These are phyloP conservation scores for Jaculus jaculus DNA, from an alignment of 2,113 vertebrate species.

Conservation along the genomic window DNA sequence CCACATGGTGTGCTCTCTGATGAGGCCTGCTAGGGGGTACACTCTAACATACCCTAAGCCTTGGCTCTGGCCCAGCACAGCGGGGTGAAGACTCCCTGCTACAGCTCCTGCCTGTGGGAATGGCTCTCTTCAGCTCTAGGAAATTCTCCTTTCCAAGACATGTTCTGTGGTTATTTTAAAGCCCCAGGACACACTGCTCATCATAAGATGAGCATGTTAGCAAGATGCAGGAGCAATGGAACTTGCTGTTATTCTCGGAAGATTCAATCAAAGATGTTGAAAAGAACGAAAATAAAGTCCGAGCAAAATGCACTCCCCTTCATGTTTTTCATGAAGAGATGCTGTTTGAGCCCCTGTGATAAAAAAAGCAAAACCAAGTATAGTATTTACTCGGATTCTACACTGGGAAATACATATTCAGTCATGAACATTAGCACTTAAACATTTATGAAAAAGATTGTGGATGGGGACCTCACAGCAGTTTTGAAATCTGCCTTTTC, in stretches of 20 bases:
- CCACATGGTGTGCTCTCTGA: neutral
- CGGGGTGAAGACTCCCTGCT: neutral
- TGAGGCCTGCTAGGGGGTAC: neutral
- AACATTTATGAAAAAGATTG: neutral
- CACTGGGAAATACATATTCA: neutral
- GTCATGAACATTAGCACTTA: constrained; percentile 36
- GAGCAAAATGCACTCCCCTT: neutral
- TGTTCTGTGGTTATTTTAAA: neutral
- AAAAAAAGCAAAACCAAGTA: neutral
- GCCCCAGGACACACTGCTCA: neutral
- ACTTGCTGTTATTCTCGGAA: constrained; percentile 16
- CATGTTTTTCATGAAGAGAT: neutral
- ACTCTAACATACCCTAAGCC: neutral
- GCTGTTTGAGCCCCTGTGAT: neutral
- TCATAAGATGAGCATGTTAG: constrained; percentile 12
- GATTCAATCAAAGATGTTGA: neutral
- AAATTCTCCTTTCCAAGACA: neutral
- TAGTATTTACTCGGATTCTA: neutral
- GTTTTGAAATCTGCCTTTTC: constrained; percentile 21
- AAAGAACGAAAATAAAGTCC: constrained; percentile 34
- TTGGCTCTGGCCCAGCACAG: too few species aligned
- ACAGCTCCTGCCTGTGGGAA: neutral
- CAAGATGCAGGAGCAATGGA: neutral
- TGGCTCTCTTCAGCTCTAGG: neutral
- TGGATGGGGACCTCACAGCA: neutral